phyloP scores from a whole-genome alignment of 2,888 invertebrate genomes.

The Clunio marinus region DNA sequence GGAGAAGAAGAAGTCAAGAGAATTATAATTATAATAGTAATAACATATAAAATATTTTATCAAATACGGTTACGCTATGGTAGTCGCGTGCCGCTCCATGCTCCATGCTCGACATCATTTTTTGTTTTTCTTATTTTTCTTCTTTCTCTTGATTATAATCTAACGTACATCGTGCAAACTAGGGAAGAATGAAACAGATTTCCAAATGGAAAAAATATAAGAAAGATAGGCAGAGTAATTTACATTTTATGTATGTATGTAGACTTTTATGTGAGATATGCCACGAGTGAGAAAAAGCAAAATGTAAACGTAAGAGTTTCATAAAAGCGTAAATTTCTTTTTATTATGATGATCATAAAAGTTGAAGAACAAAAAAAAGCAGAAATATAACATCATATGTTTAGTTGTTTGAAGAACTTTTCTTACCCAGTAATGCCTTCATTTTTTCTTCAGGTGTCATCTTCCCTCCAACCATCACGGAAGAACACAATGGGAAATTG shows the following conservation, averaged over 20 bases:
- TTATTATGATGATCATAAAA: slow-evolving; percentile 18
- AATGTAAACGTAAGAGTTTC: not conserved
- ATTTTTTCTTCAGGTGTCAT: slow-evolving; percentile 24
- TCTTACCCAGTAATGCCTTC: no score
- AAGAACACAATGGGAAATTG: slow-evolving; percentile 12
- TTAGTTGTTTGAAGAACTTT: no score
- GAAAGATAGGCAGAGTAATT: not conserved
- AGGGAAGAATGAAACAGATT: not conserved
- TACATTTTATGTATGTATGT: no score
- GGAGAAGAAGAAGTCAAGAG: not conserved
- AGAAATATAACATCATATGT: no score
- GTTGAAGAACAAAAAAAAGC: no score
- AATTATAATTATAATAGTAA: slow-evolving; percentile 38
- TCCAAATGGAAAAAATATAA: not conserved
- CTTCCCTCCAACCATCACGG: not conserved
- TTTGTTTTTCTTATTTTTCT: slow-evolving; percentile 25
- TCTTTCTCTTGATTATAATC: slow-evolving; percentile 9
- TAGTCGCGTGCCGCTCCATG: slow-evolving; percentile 39
- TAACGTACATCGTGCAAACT: slow-evolving; percentile 8
- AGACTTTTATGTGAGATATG: not conserved
- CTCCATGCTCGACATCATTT: slow-evolving; percentile 39
- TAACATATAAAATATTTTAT: slow-evolving; percentile 37
- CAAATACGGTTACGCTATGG: slow-evolving; percentile 39
- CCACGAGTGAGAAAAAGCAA: slow-evolving; percentile 12
- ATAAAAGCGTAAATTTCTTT: not conserved